phyloP scores from a whole-genome alignment of 2,888 invertebrate species.

The Protonemura montana region DNA sequence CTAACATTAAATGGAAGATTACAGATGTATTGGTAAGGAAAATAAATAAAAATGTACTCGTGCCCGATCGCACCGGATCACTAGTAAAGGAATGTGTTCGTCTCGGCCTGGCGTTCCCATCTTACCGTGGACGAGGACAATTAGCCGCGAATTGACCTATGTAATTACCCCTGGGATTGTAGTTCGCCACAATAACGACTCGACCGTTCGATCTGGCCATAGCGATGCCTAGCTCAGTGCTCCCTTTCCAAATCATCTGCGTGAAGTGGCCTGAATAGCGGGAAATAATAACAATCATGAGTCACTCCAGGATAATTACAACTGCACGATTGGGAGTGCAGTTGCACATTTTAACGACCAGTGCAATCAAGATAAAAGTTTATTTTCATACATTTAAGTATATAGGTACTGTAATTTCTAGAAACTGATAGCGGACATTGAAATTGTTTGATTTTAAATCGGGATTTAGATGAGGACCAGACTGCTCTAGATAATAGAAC shows the following conservation, averaged over 20 bases:
- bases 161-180: conserved; percentile 69
- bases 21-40: background rate
- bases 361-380: conserved; percentile 18
- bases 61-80: background rate
- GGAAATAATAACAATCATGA: background rate
- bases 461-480: too few relatives aligned
- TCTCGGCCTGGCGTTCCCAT: background rate
- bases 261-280: conserved; percentile 60
- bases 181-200: conserved; percentile 69
- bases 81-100: background rate
- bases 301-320: background rate
- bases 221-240: conserved; percentile 62
- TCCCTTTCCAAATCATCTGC: conserved; percentile 64
- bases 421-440: too few relatives aligned
- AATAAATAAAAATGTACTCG: background rate
- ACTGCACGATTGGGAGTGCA: background rate
- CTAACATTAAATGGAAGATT: background rate
- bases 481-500: too few relatives aligned
- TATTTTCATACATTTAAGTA: too few relatives aligned
- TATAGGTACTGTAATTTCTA: too few relatives aligned
- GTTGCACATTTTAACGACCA: background rate
- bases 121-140: conserved; percentile 55
- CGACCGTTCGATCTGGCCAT: conserved; percentile 61
- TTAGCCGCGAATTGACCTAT: conserved; percentile 62
- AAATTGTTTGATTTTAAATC: too few relatives aligned